These are phyloP conservation scores for Gymnodraco acuticeps DNA, from an alignment of 2,797 vertebrate species.

Conservation along the genomic window DNA sequence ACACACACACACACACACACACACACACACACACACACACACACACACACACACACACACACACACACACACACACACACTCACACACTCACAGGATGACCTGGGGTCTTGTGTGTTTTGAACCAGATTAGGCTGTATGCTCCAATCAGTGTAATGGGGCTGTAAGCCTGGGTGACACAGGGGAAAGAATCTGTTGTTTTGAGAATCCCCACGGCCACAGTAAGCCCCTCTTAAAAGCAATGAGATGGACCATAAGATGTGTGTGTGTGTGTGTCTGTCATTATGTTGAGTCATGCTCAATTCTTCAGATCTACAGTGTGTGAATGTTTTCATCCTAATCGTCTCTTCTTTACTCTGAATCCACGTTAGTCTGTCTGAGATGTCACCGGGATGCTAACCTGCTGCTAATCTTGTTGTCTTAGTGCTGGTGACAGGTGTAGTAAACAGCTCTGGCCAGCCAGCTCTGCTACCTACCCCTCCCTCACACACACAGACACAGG, in stretches of 20 bases:
- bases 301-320: slow-evolving; percentile 27
- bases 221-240: slow-evolving; percentile 79
- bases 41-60: not conserved
- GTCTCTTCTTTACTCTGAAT: slow-evolving; percentile 60
- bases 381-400: slow-evolving; percentile 77
- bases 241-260: slow-evolving; percentile 72
- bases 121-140: slow-evolving; percentile 79
- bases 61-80: slow-evolving; percentile 1
- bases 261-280: slow-evolving; percentile 41
- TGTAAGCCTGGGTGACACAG: slow-evolving; percentile 78
- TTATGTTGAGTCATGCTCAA: slow-evolving; percentile 52
- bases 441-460: slow-evolving; percentile 81
- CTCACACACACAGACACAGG: slow-evolving; percentile 79
- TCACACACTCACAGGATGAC: slow-evolving; percentile 39
- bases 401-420: slow-evolving; percentile 85
- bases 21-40: not conserved
- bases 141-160: slow-evolving; percentile 84
- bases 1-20: not conserved
- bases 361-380: slow-evolving; percentile 64
- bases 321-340: slow-evolving; percentile 53
- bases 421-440: slow-evolving; percentile 86
- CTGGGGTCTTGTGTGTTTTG: slow-evolving; percentile 72
- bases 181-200: slow-evolving; percentile 79
- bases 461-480: slow-evolving; percentile 73
- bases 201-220: slow-evolving; percentile 71